phyloP scores from a whole-genome alignment of 2,797 vertebrate species.

The Poliocrania exsul region DNA sequence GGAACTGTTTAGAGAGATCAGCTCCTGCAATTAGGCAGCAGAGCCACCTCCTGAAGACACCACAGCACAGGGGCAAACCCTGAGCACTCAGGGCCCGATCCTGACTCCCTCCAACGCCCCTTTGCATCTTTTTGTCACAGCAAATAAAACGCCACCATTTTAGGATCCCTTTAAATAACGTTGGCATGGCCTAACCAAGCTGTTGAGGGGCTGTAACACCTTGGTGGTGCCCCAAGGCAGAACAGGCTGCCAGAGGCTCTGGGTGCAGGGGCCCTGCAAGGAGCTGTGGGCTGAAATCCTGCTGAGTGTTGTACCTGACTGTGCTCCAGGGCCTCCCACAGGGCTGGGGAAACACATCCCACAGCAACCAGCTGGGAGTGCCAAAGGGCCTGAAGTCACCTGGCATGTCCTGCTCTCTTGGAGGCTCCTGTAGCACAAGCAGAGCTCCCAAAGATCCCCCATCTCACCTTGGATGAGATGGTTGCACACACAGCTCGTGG shows the following conservation, averaged over 20 bases:
- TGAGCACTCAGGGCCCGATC: not conserved
- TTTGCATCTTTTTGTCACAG: not conserved
- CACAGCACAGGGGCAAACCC: not conserved
- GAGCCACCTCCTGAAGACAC: not conserved
- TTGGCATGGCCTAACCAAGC: not conserved
- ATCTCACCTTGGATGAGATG: not conserved
- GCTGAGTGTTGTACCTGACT: not conserved
- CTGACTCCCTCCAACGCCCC: rapidly evolving
- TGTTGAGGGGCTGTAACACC: not conserved
- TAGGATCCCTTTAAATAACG: not conserved
- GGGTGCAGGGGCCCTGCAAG: rapidly evolving
- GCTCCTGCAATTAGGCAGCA: slow-evolving; percentile 34
- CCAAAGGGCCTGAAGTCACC: not conserved
- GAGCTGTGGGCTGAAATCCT: not conserved
- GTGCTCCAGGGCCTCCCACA: not conserved
- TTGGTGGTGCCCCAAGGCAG: not conserved
- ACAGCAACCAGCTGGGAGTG: not conserved
- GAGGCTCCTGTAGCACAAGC: not conserved
- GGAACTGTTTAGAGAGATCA: slow-evolving; percentile 29
- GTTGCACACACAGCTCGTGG: rapidly evolving
- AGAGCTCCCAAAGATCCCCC: rapidly evolving
- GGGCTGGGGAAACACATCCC: not conserved
- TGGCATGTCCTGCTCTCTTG: not conserved
- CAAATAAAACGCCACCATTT: not conserved
- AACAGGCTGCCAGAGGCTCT: not conserved